Evolutionary conservation across 2,797 vertebrate genomes (phyloP), one percentile per base, ranked within the genome.

Genomic region (Bovichtus diacanthus): DNA sequence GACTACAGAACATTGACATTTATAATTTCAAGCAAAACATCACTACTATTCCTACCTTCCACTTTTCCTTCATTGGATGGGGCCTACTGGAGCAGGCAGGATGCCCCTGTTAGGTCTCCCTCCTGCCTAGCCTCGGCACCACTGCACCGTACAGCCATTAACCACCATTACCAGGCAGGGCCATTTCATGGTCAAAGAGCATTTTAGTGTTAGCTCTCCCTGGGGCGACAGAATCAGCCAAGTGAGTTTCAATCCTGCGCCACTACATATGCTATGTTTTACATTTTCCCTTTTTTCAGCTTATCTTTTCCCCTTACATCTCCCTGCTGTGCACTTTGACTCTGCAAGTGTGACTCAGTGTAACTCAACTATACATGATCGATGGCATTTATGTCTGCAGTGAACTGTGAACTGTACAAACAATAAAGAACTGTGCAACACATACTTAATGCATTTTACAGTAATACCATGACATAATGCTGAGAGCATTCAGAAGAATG

Each of bases 181-280:
- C 74, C 58, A 96, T 96, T 96, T 96, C 90, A 95, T 59, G 89
- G 93, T 94, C 94, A 96, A 91, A 92, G 94, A 94, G 94, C 93
- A 91, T 93, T 95, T 93, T 77, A 94, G 93, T 91, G 88, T 89
- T 90, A 89, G 86, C 89, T 76, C 83, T 93, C 92, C 92, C 91
- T 85, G 61, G 91, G 92, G 93, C 90, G 86, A 88, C 87, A 77
- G 92, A 96, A 95, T 94, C 93, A 91, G 88, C 92, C 81, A 76
- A 77, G 89, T 95, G 91, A 90, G 82, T 91, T 94, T 88, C 83
- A 64, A 80, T 90, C 83, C 86, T 91, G 80, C 53, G 81, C 86
- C 49, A 6, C 85, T 77, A 38, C 86, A 88, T 93, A 85, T 85
- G 85, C 84, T 86, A 51, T 6, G 72, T 88, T 91, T 91, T 91